A percentile compares a stretch with the other conserved stretches of the same genome.
These are phyloP conservation scores for Phocides pigmalion DNA, from an alignment of 1,140 invertebrate genomes.

Conservation along the genomic window DNA sequence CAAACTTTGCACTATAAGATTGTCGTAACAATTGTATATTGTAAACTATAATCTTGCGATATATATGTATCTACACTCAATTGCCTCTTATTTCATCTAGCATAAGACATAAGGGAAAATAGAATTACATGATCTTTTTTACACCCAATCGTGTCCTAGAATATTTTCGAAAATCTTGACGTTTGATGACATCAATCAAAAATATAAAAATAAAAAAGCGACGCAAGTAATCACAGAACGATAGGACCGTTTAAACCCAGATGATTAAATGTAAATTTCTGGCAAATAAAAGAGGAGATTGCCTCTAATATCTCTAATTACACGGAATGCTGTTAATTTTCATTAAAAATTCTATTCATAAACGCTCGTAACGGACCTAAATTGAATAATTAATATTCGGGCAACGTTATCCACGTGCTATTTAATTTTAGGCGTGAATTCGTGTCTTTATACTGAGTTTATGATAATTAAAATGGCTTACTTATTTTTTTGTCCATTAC, in stretches of 20 bases:
- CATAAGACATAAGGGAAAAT: too few relatives aligned
- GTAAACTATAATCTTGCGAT: too few relatives aligned
- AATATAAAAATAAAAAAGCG: too few relatives aligned
- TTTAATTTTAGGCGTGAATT: conserved; percentile 19
- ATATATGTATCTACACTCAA: too few relatives aligned
- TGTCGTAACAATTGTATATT: too few relatives aligned
- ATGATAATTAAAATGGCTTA: background rate
- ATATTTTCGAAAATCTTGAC: too few relatives aligned
- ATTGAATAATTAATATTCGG: conserved; percentile 22
- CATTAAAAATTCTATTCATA: conserved; percentile 21
- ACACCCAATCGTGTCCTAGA: too few relatives aligned
- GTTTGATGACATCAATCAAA: too few relatives aligned
- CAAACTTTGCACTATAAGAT: too few relatives aligned
- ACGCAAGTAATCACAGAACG: background rate
- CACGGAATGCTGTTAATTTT: conserved; percentile 11
- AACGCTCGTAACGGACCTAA: conserved; percentile 8
- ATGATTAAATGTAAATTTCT: background rate
- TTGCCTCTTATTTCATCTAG: too few relatives aligned
- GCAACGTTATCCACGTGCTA: conserved; percentile 1
- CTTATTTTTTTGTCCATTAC: background rate
- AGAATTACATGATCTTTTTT: too few relatives aligned
- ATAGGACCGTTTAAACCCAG: background rate
- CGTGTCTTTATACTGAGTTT: background rate
- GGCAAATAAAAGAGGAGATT: conserved; percentile 1
- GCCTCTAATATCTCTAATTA: conserved; percentile 6